Evolutionary conservation across 2,888 invertebrate genomes (phyloP).

Genomic region (Aleiodes leptofemur): DNA sequence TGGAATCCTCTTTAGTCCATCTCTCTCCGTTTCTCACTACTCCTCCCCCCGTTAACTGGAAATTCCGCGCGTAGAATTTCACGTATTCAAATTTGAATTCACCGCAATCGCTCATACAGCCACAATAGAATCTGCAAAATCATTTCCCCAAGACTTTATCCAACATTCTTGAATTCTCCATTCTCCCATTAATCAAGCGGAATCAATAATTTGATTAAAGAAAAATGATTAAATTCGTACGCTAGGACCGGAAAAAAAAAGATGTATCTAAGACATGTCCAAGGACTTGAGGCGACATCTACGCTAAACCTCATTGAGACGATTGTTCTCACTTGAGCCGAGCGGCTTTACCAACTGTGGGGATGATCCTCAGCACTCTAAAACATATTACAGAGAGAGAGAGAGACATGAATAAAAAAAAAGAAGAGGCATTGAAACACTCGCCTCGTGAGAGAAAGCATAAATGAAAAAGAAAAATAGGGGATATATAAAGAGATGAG

Average conservation of each 20-base stretch:
- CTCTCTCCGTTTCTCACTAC: conserved; percentile 42
- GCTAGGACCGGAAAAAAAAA: neutral
- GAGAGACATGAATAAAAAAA: conserved; percentile 4
- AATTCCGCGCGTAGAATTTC: conserved; percentile 53
- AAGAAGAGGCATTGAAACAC: neutral
- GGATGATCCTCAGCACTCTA: conserved; percentile 8
- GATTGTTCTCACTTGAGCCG: conserved; percentile 46
- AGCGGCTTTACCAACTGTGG: conserved; percentile 46
- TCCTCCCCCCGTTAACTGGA: conserved; percentile 18
- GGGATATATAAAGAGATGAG: conserved; percentile 41
- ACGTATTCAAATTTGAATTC: conserved; percentile 56
- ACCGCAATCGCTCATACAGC: conserved; percentile 52
- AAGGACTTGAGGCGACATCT: conserved; percentile 45
- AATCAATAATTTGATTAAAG: neutral
- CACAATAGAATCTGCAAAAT: conserved; percentile 44
- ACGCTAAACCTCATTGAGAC: conserved; percentile 39
- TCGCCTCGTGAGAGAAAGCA: neutral
- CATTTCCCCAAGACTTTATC: conserved; percentile 38
- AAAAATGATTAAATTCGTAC: conserved; percentile 1
- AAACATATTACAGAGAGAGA: neutral
- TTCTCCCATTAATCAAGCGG: conserved; percentile 1
- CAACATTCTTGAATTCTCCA: conserved; percentile 9
- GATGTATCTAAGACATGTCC: conserved; percentile 26
- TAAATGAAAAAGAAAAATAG: conserved; percentile 9
- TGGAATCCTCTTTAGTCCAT: conserved; percentile 42